Percentiles rank a stretch among this genome's conserved stretches.
phyloP scores from a whole-genome alignment of 2,797 vertebrate species.

The Rhincodon typus region DNA sequence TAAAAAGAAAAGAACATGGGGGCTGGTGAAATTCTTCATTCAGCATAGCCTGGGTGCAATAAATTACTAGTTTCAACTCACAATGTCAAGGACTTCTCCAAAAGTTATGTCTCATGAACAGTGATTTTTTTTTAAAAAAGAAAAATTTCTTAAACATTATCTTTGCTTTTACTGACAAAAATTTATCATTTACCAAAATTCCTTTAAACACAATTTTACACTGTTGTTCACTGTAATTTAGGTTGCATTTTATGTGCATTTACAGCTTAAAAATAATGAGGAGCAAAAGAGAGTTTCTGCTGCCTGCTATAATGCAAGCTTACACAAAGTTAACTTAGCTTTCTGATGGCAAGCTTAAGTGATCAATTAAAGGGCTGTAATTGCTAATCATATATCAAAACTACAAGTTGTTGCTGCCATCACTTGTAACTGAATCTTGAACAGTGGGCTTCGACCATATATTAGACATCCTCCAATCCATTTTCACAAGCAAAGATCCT shows the following conservation, averaged over 20 bases:
- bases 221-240: not conserved
- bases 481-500: not conserved
- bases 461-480: not conserved
- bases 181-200: not conserved
- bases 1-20: not conserved
- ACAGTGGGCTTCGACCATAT: not conserved
- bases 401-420: not conserved
- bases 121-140: not conserved
- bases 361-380: not conserved
- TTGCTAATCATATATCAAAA: not conserved
- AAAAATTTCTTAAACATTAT: not conserved
- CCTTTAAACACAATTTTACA: not conserved
- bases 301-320: not conserved
- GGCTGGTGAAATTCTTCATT: not conserved
- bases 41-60: not conserved
- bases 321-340: not conserved
- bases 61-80: too few relatives aligned
- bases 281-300: not conserved
- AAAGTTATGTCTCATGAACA: too few relatives aligned
- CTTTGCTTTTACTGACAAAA: not conserved
- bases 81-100: too few relatives aligned
- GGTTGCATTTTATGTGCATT: not conserved
- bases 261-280: not conserved
- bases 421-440: not conserved
- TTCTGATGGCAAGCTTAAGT: not conserved